Conservation (phyloP, 2,113 vertebrate genomes). For the Hirundichthys speculiger region DNA sequence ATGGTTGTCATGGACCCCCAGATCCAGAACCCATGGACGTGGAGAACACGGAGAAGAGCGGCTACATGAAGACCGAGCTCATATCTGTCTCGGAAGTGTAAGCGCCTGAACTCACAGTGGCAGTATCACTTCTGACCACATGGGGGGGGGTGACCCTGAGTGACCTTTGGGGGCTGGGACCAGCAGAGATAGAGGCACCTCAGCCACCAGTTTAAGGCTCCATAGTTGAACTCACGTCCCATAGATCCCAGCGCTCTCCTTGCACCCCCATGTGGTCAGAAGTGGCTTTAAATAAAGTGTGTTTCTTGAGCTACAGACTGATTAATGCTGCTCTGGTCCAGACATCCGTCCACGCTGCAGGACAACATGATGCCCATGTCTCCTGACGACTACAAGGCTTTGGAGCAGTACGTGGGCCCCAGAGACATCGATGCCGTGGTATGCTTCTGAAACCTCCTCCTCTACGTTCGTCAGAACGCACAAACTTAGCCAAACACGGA, state of each 20-base stretch:
- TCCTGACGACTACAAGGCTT: slow-evolving; percentile 87
- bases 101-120: slow-evolving; percentile 69
- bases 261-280: too few species aligned
- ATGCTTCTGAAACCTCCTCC: slow-evolving; percentile 13
- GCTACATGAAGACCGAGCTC: slow-evolving; percentile 96
- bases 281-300: neutral
- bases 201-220: too few species aligned
- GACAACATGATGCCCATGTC: slow-evolving; percentile 95
- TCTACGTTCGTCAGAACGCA: neutral
- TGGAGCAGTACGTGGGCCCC: slow-evolving; percentile 81
- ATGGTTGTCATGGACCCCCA: slow-evolving; percentile 41
- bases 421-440: slow-evolving; percentile 88
- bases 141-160: too few species aligned
- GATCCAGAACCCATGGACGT: slow-evolving; percentile 93
- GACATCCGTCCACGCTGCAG: slow-evolving; percentile 88
- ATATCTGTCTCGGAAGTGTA: slow-evolving; percentile 98
- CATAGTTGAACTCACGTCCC: too few species aligned
- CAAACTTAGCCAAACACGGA: too few species aligned
- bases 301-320: neutral
- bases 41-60: slow-evolving; percentile 80
- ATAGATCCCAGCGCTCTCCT: too few species aligned
- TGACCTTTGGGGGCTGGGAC: too few species aligned
- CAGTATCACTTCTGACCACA: neutral
- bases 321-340: slow-evolving; percentile 41
- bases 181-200: too few species aligned